A percentile compares a stretch with the other conserved stretches of the same genome.
These are phyloP conservation scores for Eulemur coronatus DNA, from an alignment of 2,797 vertebrate genomes.

Conservation along the genomic window DNA sequence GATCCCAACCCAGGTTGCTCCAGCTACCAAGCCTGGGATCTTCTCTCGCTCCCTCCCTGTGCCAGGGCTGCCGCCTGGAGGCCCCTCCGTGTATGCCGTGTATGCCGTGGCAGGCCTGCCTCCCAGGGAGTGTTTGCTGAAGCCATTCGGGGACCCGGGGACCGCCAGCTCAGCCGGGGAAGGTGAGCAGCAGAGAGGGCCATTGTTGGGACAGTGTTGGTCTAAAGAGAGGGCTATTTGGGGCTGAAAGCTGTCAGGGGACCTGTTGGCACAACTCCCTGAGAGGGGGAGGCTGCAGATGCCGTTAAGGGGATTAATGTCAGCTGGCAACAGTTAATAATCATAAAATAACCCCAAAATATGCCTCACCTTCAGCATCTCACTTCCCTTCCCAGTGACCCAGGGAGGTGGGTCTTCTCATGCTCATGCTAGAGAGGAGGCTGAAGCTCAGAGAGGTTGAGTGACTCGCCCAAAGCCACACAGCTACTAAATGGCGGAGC, in stretches of 20 bases:
- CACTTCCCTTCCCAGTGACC: neutral
- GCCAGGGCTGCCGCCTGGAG: neutral
- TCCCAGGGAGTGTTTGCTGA: neutral
- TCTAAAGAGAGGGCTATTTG: constrained; percentile 52
- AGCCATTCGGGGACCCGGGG: neutral
- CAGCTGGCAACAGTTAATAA: neutral
- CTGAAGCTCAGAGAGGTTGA: constrained; percentile 7
- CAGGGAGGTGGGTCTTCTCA: fast-evolving
- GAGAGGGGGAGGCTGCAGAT: neutral
- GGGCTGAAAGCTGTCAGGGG: constrained; percentile 17
- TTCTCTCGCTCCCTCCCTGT: neutral
- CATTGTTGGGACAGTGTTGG: neutral
- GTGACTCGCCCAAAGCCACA: neutral
- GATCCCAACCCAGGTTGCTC: neutral
- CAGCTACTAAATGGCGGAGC: neutral
- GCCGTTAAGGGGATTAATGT: too few species aligned
- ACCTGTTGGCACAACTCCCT: neutral
- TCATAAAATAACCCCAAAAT: neutral
- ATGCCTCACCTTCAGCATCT: neutral
- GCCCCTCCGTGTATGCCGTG: fast-evolving
- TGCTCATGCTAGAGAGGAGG: neutral
- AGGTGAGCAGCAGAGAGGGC: neutral
- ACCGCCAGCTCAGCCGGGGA: neutral
- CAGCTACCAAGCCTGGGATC: too few species aligned
- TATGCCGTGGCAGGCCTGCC: neutral